Percentiles rank a stretch among this genome's conserved stretches.
phyloP scores from a whole-genome alignment of 2,113 vertebrate genomes.

The Centropus unirufus region DNA sequence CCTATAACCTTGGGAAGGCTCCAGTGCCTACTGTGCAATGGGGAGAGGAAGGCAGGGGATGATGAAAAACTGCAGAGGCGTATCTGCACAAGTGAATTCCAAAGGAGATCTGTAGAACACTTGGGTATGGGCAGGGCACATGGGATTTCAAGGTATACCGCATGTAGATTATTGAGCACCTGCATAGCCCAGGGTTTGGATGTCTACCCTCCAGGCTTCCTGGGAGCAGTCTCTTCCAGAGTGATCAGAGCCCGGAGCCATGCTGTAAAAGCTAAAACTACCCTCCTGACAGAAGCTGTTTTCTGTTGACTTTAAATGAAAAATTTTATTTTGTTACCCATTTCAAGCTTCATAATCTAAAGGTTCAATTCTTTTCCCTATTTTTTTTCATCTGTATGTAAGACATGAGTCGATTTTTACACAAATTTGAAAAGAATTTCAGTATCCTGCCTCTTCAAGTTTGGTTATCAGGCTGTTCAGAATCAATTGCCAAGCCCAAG shows the following conservation, averaged over 20 bases:
- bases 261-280: background rate
- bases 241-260: background rate
- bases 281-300: background rate
- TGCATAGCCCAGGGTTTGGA: rapidly evolving
- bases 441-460: background rate
- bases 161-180: background rate
- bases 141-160: background rate
- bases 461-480: background rate
- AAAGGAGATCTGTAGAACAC: background rate
- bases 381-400: background rate
- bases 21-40: rapidly evolving
- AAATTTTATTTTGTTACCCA: background rate
- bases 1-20: background rate
- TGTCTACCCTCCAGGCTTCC: background rate
- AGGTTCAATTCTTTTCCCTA: rapidly evolving
- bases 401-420: background rate
- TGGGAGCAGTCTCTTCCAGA: background rate
- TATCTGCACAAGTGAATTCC: background rate
- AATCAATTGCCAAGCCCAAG: background rate
- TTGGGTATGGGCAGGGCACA: rapidly evolving
- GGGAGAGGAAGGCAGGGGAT: background rate
- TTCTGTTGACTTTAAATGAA: background rate
- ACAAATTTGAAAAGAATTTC: background rate
- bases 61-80: background rate
- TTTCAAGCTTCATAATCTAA: background rate